Evolutionary conservation across 2,888 invertebrate species (phyloP).

Genomic region (Aphodius sticticus): DNA sequence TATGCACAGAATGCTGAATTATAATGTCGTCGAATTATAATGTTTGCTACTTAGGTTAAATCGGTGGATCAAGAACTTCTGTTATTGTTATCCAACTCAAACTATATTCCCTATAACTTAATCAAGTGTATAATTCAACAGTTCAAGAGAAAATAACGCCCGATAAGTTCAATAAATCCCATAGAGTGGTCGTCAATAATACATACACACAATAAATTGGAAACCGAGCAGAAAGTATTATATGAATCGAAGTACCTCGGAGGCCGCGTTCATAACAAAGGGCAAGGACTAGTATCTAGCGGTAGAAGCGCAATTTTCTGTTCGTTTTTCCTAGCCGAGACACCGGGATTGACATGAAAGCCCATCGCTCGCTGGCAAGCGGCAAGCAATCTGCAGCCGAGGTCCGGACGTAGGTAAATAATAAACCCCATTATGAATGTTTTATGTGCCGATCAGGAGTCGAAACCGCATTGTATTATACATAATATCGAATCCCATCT

Average conservation of each 20-base stretch:
- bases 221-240: background rate
- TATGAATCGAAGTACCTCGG: background rate
- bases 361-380: background rate
- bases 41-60: too few species aligned
- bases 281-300: background rate
- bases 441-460: conserved; percentile 41
- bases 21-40: too few species aligned
- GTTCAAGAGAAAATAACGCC: too few species aligned
- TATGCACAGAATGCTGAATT: too few species aligned
- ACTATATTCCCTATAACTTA: too few species aligned
- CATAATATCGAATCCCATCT: conserved; percentile 47
- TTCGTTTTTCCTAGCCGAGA: background rate
- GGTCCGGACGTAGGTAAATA: conserved; percentile 34
- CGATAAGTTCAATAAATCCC: too few species aligned
- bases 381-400: conserved; percentile 25
- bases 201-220: background rate
- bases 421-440: conserved; percentile 45
- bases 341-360: conserved; percentile 22
- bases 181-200: background rate
- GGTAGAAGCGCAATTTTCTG: background rate
- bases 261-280: background rate
- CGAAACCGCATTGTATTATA: conserved; percentile 44
- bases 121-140: too few species aligned
- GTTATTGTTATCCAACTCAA: too few species aligned
- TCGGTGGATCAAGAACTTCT: too few species aligned